Percentiles rank a stretch among this genome's conserved stretches.
phyloP scores from a whole-genome alignment of 1,140 invertebrate genomes.

The Popillia japonica region DNA sequence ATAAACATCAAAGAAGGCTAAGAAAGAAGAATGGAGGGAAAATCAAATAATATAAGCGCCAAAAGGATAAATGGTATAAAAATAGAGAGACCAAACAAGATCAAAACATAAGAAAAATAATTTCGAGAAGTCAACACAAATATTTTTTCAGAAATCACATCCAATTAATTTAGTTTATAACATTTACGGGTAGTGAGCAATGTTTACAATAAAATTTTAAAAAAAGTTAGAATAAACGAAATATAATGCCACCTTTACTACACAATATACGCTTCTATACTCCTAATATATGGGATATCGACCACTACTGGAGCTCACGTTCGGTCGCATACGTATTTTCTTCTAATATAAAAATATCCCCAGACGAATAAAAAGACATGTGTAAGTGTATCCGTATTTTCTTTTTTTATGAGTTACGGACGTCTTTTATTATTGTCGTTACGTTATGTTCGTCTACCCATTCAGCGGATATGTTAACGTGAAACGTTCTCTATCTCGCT shows the following conservation, averaged over 20 bases:
- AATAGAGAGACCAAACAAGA: too few relatives aligned
- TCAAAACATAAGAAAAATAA: too few relatives aligned
- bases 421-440: slow-evolving; percentile 10
- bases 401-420: slow-evolving; percentile 28
- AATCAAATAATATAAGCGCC: too few relatives aligned
- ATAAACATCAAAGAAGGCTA: too few relatives aligned
- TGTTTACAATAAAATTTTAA: too few relatives aligned
- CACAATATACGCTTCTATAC: neutral
- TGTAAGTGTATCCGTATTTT: slow-evolving; percentile 21
- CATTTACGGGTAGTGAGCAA: too few relatives aligned
- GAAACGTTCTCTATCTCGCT: neutral
- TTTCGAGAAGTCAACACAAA: too few relatives aligned
- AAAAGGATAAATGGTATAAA: too few relatives aligned
- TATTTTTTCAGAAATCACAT: too few relatives aligned
- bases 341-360: slow-evolving; percentile 33
- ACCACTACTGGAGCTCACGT: neutral
- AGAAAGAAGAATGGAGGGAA: too few relatives aligned
- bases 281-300: slow-evolving; percentile 21
- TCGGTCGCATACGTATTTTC: neutral
- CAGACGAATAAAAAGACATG: slow-evolving; percentile 22
- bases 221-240: neutral
- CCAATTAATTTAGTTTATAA: too few relatives aligned
- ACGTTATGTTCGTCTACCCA: slow-evolving; percentile 13
- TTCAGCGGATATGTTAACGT: slow-evolving; percentile 27
- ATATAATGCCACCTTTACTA: neutral